Evolutionary conservation across 2,797 vertebrate species (phyloP).

Genomic region (Sebastolobus alascanus): DNA sequence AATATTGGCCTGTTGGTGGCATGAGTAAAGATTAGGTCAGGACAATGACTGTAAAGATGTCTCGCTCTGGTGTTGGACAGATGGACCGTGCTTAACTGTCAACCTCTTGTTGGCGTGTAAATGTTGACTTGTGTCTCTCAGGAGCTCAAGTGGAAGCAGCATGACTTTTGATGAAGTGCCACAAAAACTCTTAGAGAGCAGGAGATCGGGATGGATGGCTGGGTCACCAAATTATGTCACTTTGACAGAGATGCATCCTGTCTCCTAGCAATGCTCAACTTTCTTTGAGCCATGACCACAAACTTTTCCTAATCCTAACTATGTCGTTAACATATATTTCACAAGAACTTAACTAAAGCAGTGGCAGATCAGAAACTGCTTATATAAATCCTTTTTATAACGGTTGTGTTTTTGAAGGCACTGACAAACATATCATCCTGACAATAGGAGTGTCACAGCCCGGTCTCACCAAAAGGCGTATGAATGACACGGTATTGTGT

Average conservation of each 20-base stretch:
- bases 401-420: neutral
- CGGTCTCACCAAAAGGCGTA: too few species aligned
- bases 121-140: neutral
- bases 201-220: neutral
- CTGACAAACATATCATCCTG: neutral
- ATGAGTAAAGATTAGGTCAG: neutral
- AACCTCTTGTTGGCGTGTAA: neutral
- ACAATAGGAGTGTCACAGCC: neutral
- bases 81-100: neutral
- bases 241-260: neutral
- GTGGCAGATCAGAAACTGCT: neutral
- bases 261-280: neutral
- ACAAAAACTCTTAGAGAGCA: neutral
- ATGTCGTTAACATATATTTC: fast-evolving
- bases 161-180: neutral
- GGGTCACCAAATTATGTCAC: neutral
- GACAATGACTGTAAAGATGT: neutral
- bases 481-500: too few species aligned
- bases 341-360: neutral
- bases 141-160: neutral
- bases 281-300: neutral
- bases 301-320: neutral
- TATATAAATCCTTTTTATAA: neutral
- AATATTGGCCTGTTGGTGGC: neutral
- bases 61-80: neutral